Evolutionary conservation across 2,888 invertebrate genomes (phyloP).

Genomic region (Acanthacorydalis orientalis): DNA sequence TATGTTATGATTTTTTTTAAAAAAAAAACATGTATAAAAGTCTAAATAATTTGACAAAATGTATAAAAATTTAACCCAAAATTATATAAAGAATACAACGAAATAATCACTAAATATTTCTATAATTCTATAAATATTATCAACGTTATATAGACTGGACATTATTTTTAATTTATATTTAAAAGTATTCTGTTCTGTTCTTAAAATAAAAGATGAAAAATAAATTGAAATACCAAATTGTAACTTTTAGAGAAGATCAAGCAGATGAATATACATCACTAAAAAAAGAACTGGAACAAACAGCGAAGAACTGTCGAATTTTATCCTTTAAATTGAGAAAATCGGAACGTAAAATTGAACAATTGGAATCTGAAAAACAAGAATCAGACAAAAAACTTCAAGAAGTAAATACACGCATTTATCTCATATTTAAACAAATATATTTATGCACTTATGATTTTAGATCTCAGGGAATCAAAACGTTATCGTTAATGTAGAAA

Average conservation of each 20-base stretch:
- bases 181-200: constrained; percentile 11
- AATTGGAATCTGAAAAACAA: constrained; percentile 71
- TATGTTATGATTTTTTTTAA: constrained; percentile 15
- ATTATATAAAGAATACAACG: no score
- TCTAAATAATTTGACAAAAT: no score
- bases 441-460: constrained; percentile 6
- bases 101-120: no score
- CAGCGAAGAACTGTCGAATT: constrained; percentile 95
- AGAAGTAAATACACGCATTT: constrained; percentile 22
- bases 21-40: neutral
- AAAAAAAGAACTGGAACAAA: constrained; percentile 89
- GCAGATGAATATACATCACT: constrained; percentile 89
- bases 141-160: no score
- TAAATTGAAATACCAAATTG: no score
- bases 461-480: constrained; percentile 35
- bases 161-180: neutral
- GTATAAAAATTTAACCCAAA: no score
- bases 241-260: constrained; percentile 68
- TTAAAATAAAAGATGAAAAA: no score
- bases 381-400: constrained; percentile 52
- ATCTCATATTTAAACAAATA: neutral
- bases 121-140: no score
- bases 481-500: constrained; percentile 43
- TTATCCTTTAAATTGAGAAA: constrained; percentile 95
- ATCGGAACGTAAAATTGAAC: constrained; percentile 76